Evolutionary conservation across 2,797 vertebrate species (phyloP), one percentile per base, ranked within the genome.

Genomic region (Harpagifer antarcticus): DNA sequence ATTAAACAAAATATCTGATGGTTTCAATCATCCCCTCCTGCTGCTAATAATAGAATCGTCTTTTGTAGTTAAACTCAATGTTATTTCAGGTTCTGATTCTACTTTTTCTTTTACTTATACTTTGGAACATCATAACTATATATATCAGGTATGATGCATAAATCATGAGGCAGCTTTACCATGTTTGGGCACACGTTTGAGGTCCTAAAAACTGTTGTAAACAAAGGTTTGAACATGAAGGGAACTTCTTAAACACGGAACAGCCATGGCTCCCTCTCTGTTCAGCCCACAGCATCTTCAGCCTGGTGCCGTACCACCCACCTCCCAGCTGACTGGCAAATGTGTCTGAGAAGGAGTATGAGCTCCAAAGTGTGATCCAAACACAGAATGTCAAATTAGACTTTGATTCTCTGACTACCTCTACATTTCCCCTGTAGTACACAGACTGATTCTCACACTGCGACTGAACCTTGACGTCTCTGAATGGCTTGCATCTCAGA

Each of bases 311-410:
- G 74, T 62, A 47, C 79, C 88, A 86, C 87, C 84, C 88, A 91
- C 90, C 56, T 76, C 74, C 84, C 86, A 87, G 79, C 80, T 85
- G 72, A 88, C 81, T 72, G 78, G 60, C 17, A 53, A 80, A 85
- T 74, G 81, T 76, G 71, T 78, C 66, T 73, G 49, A 80, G 75
- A 76, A 74, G 59, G 79, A 63, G 56, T 60, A 17, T 72, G 55
- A 67, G 54, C 55, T 69, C 67, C 43, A 42, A 42, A 62, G 70
- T 86, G 62, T 65, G 76, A 82, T 70, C 78, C 73, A 74, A 81
- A 80, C 72, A 78, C 48, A 69, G 50, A 78, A 82, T 59, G 69
- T 76, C 76, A 81, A 69, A 71, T 74, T 52, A 59, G 53, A 78
- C 52, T 77, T 65, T 72, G 9, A 74, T 67, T 76, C 48, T 76